phyloP scores from a whole-genome alignment of 2,113 vertebrate genomes.

The Eulacestoma nigropectus region DNA sequence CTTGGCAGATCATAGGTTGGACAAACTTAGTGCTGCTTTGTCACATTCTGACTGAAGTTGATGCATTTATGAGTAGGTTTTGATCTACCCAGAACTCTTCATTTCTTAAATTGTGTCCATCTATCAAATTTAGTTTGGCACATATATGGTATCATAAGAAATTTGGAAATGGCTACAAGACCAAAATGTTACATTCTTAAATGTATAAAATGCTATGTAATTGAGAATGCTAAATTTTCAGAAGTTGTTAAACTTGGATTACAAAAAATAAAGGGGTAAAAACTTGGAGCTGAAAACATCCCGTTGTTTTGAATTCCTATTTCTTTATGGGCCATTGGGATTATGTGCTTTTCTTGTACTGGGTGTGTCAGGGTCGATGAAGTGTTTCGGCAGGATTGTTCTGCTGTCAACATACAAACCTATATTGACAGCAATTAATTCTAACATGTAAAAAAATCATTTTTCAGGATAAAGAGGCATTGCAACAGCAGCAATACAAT shows the following conservation, averaged over 20 bases:
- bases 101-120: neutral
- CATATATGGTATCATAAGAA: neutral
- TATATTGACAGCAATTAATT: neutral
- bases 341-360: neutral
- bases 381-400: neutral
- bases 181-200: neutral
- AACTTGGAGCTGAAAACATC: neutral
- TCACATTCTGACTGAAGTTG: neutral
- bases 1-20: neutral
- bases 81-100: neutral
- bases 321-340: neutral
- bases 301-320: neutral
- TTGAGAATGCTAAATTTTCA: neutral
- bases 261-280: neutral
- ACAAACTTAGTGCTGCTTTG: neutral
- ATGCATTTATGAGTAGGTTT: neutral
- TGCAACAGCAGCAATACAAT: slow-evolving; percentile 83
- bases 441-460: neutral
- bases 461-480: slow-evolving; percentile 83
- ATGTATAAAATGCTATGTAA: neutral
- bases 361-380: neutral
- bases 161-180: neutral
- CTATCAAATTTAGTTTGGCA: neutral
- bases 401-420: too few species aligned
- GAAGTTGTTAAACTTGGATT: neutral